phyloP scores from a whole-genome alignment of 2,888 invertebrate species.

The Sphaeridia pumilis region DNA sequence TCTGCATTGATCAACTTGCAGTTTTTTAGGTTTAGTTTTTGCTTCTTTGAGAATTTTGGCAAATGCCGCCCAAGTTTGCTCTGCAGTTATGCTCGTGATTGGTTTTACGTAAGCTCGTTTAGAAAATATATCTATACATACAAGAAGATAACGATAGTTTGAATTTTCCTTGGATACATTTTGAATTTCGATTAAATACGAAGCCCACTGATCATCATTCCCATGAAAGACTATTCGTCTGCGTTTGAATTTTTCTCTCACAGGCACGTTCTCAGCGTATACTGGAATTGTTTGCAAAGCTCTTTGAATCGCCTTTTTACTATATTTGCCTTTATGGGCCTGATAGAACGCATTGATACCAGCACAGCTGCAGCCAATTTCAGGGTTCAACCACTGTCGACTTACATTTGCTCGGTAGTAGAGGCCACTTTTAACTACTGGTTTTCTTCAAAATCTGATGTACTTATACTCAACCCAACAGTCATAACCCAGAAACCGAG shows the following conservation, averaged over 20 bases:
- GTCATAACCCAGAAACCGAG: too few relatives aligned
- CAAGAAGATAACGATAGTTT: slow-evolving; percentile 18
- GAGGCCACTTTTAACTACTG: too few relatives aligned
- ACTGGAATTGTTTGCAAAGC: slow-evolving; percentile 28
- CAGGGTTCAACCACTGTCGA: slow-evolving; percentile 6
- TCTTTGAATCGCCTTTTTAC: not conserved
- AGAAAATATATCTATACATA: slow-evolving; percentile 22
- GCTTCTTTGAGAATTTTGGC: not conserved
- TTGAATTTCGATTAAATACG: slow-evolving; percentile 12
- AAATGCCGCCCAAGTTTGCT: not conserved
- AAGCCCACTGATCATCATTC: slow-evolving; percentile 18
- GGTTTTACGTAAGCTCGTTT: slow-evolving; percentile 25
- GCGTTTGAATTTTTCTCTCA: slow-evolving; percentile 9
- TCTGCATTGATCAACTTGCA: too few relatives aligned
- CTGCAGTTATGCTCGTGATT: slow-evolving; percentile 18
- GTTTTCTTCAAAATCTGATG: not conserved
- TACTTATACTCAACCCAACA: too few relatives aligned
- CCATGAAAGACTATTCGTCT: slow-evolving; percentile 11
- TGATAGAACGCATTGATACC: too few relatives aligned
- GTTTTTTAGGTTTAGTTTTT: too few relatives aligned
- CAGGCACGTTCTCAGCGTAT: slow-evolving; percentile 33
- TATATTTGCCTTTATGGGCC: not conserved
- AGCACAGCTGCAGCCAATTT: slow-evolving; percentile 5
- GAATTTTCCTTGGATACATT: slow-evolving; percentile 12
- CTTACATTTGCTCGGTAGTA: not conserved